These are phyloP conservation scores for Corythornis vintsioides DNA, from an alignment of 2,113 vertebrate species.

Conservation along the genomic window DNA sequence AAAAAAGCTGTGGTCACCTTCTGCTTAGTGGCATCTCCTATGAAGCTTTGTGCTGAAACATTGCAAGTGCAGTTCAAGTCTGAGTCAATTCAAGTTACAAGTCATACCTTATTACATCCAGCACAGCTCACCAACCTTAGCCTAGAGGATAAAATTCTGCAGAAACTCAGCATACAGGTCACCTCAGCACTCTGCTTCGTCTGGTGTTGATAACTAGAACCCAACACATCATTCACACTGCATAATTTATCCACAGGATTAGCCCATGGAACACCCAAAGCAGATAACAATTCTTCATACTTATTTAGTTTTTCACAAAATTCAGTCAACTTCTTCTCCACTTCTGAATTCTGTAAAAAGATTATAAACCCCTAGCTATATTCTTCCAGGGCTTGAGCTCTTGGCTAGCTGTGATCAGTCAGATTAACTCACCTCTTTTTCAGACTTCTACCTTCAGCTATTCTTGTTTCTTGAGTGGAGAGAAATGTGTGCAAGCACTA, in stretches of 20 bases:
- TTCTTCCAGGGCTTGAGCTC: not conserved
- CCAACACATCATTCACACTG: not conserved
- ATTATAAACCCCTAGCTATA: not conserved
- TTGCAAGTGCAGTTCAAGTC: not conserved
- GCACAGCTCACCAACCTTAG: slow-evolving; percentile 1
- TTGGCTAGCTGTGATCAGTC: not conserved
- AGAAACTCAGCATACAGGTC: slow-evolving; percentile 33
- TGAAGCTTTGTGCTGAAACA: not conserved
- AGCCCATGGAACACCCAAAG: slow-evolving; percentile 1
- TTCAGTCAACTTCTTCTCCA: not conserved
- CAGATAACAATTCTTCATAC: not conserved
- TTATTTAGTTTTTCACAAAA: slow-evolving; percentile 11
- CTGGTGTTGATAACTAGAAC: not conserved
- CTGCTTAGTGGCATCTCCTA: slow-evolving; percentile 4
- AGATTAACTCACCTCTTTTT: slow-evolving; percentile 39
- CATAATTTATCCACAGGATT: slow-evolving; percentile 35
- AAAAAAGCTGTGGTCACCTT: not conserved
- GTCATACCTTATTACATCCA: slow-evolving; percentile 32
- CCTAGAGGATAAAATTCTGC: not conserved
- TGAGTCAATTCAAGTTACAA: slow-evolving; percentile 41
- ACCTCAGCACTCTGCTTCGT: not conserved
- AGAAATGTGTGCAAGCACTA: slow-evolving; percentile 41
- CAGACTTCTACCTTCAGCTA: slow-evolving; percentile 4
- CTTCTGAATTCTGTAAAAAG: not conserved
- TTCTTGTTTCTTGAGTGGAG: slow-evolving; percentile 7